Evolutionary conservation across 2,888 invertebrate species (phyloP).

Genomic region (Nomada fabriciana): DNA sequence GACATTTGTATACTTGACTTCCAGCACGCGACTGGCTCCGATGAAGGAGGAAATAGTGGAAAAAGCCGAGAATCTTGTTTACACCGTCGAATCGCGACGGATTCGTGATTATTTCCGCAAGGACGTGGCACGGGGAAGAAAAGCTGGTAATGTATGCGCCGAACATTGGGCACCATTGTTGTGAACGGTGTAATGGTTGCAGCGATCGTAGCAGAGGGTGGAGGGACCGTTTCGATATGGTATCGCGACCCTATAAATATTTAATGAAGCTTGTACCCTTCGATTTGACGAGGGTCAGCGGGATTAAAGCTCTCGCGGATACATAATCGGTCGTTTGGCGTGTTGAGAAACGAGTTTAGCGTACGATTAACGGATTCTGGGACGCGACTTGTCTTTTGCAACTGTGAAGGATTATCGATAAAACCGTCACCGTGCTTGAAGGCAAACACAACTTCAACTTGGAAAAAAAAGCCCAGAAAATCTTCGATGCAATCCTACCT

Average conservation of each 20-base stretch:
- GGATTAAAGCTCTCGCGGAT: conserved; percentile 64
- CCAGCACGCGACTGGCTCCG: conserved; percentile 25
- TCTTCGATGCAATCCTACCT: no score
- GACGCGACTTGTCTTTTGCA: not conserved
- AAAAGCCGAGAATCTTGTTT: conserved; percentile 17
- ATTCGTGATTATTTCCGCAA: not conserved
- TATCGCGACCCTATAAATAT: conserved; percentile 68
- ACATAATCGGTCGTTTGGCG: conserved; percentile 27
- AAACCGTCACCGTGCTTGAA: no score
- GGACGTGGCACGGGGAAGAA: not conserved
- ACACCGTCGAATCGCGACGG: not conserved
- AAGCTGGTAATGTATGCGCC: not conserved
- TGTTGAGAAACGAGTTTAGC: conserved; percentile 53
- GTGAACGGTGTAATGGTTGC: conserved; percentile 2
- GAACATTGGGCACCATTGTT: conserved; percentile 5
- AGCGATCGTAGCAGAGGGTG: not conserved
- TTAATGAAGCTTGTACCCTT: conserved; percentile 65
- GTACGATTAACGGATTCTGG: conserved; percentile 24
- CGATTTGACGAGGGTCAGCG: conserved; percentile 70
- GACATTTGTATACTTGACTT: conserved; percentile 43
- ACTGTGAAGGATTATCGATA: no score
- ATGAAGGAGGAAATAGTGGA: not conserved
- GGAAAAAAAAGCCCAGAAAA: not conserved
- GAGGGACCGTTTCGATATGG: conserved; percentile 61
- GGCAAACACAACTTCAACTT: not conserved